Percentiles rank a stretch among this genome's conserved stretches.
Evolutionary conservation across 2,113 vertebrate genomes (phyloP).

Genomic region (Megaleporinus macrocephalus): DNA sequence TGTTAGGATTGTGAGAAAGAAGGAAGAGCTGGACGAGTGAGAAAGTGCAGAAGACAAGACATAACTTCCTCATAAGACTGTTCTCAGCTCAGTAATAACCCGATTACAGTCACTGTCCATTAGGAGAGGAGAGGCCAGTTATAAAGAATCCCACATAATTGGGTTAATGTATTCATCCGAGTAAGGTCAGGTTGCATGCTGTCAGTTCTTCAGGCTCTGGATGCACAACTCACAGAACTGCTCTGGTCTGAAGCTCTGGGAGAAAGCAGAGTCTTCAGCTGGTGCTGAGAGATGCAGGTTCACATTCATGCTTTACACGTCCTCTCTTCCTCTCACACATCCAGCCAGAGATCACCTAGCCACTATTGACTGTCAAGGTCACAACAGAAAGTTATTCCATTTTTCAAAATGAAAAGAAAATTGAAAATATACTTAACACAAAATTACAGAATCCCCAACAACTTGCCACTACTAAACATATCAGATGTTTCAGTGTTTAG

Average conservation of each 20-base stretch:
- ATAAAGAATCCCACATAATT: not conserved
- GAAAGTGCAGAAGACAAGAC: not conserved
- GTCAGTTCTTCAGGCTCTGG: not conserved
- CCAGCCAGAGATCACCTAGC: no score
- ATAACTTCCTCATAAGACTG: not conserved
- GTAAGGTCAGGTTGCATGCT: not conserved
- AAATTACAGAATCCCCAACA: no score
- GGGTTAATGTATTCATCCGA: not conserved
- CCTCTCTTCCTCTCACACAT: no score
- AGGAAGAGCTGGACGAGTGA: not conserved
- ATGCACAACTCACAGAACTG: slow-evolving; percentile 29
- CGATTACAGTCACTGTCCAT: slow-evolving; percentile 5
- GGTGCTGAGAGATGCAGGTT: no score
- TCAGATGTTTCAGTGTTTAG: no score
- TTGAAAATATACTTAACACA: no score
- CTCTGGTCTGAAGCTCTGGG: not conserved
- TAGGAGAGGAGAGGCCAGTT: not conserved
- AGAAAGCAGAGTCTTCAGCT: not conserved
- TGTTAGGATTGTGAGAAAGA: not conserved
- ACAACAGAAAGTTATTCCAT: no score
- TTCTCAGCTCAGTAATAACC: not conserved
- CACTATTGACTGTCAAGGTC: no score
- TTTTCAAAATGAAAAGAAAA: no score
- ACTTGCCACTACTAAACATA: no score
- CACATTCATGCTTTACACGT: no score